A percentile compares a stretch with the other conserved stretches of the same genome.
Evolutionary conservation across 2,113 vertebrate genomes (phyloP).

Genomic region (Patagioenas fasciata): DNA sequence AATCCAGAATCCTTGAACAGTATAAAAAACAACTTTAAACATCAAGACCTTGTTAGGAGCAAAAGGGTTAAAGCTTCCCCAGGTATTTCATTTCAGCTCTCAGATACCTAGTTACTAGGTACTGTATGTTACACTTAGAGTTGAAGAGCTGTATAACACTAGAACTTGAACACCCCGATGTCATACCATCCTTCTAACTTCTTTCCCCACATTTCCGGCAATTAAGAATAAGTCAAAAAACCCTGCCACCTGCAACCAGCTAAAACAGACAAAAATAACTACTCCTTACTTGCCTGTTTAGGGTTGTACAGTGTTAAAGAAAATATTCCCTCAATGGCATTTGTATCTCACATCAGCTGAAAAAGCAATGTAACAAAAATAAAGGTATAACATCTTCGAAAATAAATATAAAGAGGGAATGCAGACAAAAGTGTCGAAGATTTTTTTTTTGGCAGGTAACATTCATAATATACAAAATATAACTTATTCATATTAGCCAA

Average conservation of each 20-base stretch:
- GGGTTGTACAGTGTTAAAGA: conserved; percentile 70
- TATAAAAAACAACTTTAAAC: conserved; percentile 69
- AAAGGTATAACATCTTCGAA: conserved; percentile 76
- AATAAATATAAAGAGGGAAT: conserved; percentile 74
- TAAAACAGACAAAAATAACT: conserved; percentile 57
- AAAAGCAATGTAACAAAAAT: conserved; percentile 80
- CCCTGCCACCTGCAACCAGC: conserved; percentile 68
- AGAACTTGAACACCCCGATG: conserved; percentile 47
- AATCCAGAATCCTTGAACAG: conserved; percentile 68
- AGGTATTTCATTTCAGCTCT: conserved; percentile 59
- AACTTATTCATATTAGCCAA: conserved; percentile 54
- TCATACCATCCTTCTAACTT: neutral
- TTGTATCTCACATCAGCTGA: conserved; percentile 71
- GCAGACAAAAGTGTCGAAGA: conserved; percentile 59
- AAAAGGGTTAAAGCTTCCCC: conserved; percentile 58
- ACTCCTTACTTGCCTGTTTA: conserved; percentile 59
- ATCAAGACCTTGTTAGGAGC: conserved; percentile 66
- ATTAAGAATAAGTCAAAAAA: conserved; percentile 64
- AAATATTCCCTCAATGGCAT: conserved; percentile 70
- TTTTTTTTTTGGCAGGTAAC: conserved; percentile 70
- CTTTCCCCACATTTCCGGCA: conserved; percentile 38
- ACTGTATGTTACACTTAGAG: conserved; percentile 42
- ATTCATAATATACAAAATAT: conserved; percentile 71
- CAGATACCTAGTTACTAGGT: conserved; percentile 70
- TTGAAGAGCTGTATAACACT: conserved; percentile 48